phyloP scores from a whole-genome alignment of 2,888 invertebrate species.

The Harpagoxenus sublaevis region DNA sequence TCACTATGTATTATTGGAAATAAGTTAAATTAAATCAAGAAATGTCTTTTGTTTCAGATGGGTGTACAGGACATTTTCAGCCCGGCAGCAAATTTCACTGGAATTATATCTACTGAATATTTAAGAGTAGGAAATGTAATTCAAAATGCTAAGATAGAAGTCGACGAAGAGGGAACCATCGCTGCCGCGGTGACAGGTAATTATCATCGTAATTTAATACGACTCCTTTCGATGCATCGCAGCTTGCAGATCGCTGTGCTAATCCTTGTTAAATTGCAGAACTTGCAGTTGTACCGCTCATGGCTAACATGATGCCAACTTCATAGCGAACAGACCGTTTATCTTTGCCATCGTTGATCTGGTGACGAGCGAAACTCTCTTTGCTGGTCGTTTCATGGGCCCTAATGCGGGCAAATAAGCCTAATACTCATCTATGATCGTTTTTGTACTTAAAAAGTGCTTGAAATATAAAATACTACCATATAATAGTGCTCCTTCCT shows the following conservation, averaged over 20 bases:
- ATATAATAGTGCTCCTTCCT: constrained; percentile 13
- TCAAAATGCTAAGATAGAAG: constrained; percentile 90
- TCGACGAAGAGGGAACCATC: constrained; percentile 90
- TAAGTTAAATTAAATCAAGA: neutral
- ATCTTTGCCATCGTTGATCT: constrained; percentile 89
- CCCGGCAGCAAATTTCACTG: constrained; percentile 88
- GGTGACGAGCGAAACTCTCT: constrained; percentile 88
- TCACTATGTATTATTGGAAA: constrained; percentile 25
- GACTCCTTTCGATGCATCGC: neutral
- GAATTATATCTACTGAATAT: constrained; percentile 86
- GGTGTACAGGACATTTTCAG: constrained; percentile 88
- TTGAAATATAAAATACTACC: neutral
- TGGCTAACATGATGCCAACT: constrained; percentile 87
- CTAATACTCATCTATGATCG: neutral
- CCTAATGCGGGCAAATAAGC: constrained; percentile 79
- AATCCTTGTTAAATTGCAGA: constrained; percentile 78
- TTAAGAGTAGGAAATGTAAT: constrained; percentile 88
- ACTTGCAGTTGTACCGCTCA: constrained; percentile 89
- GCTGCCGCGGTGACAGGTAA: constrained; percentile 89
- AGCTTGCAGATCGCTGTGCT: neutral
- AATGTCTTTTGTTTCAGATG: constrained; percentile 86
- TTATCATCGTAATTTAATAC: neutral
- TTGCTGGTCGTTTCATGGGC: constrained; percentile 89
- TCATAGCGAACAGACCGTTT: constrained; percentile 89
- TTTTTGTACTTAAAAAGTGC: constrained; percentile 16